Evolutionary conservation across 2,113 vertebrate species (phyloP), one percentile per base, ranked within the genome.

Genomic region (Laterallus jamaicensis): DNA sequence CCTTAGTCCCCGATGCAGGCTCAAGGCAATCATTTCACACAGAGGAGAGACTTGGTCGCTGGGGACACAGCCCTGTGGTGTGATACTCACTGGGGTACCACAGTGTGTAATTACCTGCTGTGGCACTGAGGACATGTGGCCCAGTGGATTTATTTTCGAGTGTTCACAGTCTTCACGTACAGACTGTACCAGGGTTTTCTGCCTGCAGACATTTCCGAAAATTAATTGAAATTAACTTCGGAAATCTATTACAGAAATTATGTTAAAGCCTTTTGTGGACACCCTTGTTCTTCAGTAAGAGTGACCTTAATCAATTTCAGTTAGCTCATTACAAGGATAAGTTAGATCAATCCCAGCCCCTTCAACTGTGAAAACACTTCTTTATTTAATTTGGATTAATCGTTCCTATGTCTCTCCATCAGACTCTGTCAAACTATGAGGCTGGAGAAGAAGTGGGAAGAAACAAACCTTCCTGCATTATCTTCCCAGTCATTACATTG

Each of bases 221-320:
- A 94, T 69, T 67, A 89, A 89, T 78, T 93, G 49, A 92, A 62
- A 87, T 91, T 95, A 92, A 75, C 83, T 93, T 88, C n/a, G 81
- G 77, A 78, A 92, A 94, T 63, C 17, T 26, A 92, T 64, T 82
- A 86, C 58, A 83, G 86, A 94, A 95, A 71, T 35, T 71, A 64
- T 69, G 82, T 90, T 56, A 80, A 85, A 82, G 76, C 7, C 50
- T 94, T 88, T 47, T 14, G 8, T 63, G 91, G 93, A 90, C 28
- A 54, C 26, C 50, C 35, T 74, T 1, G 1, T 81, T 93, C 54
- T 4, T 75, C 85, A 92, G 21, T 31, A 86, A 79, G 28, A 93
- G 28, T 55, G 82, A 89, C 70, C 70, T 87, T 80, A 76, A 93
- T 86, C 79, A 73, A 74, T 69, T 91, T 90, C 62, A 62, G 69